Conservation (phyloP, 2,888 invertebrate genomes). For the Candidula unifasciata region DNA sequence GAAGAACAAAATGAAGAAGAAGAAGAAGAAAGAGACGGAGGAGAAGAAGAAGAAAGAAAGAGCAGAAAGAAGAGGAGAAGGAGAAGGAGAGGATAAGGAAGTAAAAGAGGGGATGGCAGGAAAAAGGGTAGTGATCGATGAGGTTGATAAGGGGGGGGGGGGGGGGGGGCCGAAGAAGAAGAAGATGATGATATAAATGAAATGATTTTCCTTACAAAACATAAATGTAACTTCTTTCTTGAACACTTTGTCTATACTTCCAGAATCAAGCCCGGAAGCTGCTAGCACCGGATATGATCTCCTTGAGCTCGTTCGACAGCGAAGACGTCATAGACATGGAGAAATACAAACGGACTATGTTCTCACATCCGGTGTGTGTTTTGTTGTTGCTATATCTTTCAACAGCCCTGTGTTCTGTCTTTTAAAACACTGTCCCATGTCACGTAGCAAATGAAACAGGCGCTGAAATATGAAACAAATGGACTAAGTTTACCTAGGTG, state of each 20-base stretch:
- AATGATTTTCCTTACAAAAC: not conserved
- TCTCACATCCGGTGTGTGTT: slow-evolving; percentile 52
- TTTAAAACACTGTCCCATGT: too few species aligned
- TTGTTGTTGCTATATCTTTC: not conserved
- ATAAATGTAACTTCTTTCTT: not conserved
- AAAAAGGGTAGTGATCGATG: too few species aligned
- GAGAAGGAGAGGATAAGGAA: not conserved
- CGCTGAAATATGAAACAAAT: too few species aligned
- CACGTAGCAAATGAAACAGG: too few species aligned
- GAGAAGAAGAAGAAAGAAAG: not conserved
- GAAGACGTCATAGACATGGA: slow-evolving; percentile 48
- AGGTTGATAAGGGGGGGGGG: too few species aligned
- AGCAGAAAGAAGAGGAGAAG: not conserved
- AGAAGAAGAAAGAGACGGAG: not conserved
- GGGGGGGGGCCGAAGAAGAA: too few species aligned
- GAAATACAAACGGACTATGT: slow-evolving; percentile 51
- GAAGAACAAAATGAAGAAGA: not conserved
- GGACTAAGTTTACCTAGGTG: too few species aligned
- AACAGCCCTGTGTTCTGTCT: not conserved
- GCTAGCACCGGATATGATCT: slow-evolving; percentile 50
- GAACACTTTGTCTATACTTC: not conserved
- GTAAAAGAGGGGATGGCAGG: too few species aligned
- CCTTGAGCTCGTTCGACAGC: slow-evolving; percentile 54
- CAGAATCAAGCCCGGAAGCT: slow-evolving; percentile 41
- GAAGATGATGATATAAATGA: not conserved